Percentiles rank a stretch among this genome's conserved stretches.
These are phyloP conservation scores for Calidris pugnax DNA, from an alignment of 2,113 vertebrate species.

Conservation along the genomic window DNA sequence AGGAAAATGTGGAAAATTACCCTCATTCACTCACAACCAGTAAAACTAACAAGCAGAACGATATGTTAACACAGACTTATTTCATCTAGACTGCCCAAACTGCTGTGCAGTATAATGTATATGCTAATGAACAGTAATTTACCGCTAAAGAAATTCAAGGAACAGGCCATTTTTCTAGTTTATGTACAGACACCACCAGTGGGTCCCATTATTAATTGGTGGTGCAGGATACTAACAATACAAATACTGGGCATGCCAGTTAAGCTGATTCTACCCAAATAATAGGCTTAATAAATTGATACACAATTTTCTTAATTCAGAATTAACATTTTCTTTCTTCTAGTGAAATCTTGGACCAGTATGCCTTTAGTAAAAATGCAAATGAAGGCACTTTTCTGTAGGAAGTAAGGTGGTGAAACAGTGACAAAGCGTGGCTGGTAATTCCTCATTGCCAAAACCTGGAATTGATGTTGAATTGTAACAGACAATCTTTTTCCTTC, in stretches of 20 bases:
- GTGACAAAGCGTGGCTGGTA: background rate
- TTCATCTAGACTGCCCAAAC: background rate
- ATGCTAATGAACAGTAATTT: background rate
- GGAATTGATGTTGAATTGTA: background rate
- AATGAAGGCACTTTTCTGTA: background rate
- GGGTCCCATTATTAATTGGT: background rate
- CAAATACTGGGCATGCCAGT: background rate
- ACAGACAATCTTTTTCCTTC: background rate
- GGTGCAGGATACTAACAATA: background rate
- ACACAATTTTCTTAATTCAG: background rate
- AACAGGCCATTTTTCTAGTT: background rate
- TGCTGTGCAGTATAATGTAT: background rate
- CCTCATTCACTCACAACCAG: background rate
- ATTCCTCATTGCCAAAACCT: background rate
- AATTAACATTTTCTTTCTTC: background rate
- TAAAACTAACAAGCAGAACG: background rate
- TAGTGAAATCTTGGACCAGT: background rate
- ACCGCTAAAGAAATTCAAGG: background rate
- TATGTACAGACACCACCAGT: background rate
- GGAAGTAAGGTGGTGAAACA: background rate
- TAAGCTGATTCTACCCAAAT: background rate
- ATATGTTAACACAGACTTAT: background rate
- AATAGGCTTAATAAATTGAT: background rate
- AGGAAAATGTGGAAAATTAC: conserved; percentile 12
- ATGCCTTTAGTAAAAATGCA: background rate